These are phyloP conservation scores for Pachyramphus minor DNA, from an alignment of 2,113 vertebrate genomes.

Conservation along the genomic window DNA sequence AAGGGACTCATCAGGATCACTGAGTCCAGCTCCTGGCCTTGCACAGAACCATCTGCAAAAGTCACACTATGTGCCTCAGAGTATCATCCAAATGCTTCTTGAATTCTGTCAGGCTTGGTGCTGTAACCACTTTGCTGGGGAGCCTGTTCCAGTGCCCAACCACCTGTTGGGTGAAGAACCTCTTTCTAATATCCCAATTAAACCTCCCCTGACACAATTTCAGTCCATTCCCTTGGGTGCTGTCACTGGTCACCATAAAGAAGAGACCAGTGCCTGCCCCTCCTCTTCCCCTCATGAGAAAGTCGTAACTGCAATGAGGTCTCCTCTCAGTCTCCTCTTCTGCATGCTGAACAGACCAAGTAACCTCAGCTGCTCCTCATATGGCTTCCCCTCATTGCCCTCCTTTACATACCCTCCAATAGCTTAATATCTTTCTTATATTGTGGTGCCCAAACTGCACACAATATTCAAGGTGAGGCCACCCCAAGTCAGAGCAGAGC, in stretches of 20 bases:
- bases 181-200: not conserved
- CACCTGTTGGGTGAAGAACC: not conserved
- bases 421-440: not conserved
- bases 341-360: not conserved
- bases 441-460: not conserved
- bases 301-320: not conserved
- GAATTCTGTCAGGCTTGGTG: not conserved
- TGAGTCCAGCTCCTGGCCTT: not conserved
- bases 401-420: not conserved
- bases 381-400: not conserved
- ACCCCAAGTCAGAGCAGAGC: not conserved
- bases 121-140: not conserved
- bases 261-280: not conserved
- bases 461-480: not conserved
- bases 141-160: not conserved
- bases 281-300: not conserved
- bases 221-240: not conserved
- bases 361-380: not conserved
- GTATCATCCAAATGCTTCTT: not conserved
- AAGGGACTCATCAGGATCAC: not conserved
- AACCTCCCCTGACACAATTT: not conserved
- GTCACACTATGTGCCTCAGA: not conserved
- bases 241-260: not conserved
- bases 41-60: not conserved
- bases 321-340: not conserved